Percentiles rank a stretch among this genome's conserved stretches.
Conservation (phyloP, 2,113 vertebrate genomes). For the Thomomys bottae region DNA sequence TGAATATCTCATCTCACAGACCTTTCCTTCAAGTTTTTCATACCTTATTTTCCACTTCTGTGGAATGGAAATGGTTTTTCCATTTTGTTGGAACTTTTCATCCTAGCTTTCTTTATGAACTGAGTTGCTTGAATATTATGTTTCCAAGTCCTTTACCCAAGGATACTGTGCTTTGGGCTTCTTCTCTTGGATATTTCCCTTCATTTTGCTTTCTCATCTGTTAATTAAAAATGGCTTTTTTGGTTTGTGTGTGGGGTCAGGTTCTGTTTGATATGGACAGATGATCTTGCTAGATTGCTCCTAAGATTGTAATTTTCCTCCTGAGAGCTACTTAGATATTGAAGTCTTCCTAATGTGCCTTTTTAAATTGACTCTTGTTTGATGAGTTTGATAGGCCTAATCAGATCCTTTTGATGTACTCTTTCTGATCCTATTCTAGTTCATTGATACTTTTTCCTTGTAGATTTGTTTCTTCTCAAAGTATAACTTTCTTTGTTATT, state of each 20-base stretch:
- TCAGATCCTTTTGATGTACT: conserved; percentile 17
- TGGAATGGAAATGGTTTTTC: conserved; percentile 34
- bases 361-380: conserved; percentile 48
- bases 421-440: conserved; percentile 34
- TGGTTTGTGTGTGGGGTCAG: neutral
- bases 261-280: conserved; percentile 31
- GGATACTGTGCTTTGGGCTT: conserved; percentile 32
- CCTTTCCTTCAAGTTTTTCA: conserved; percentile 39
- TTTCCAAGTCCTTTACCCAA: conserved; percentile 40
- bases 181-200: conserved; percentile 35
- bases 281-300: conserved; percentile 43
- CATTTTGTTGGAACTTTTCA: neutral
- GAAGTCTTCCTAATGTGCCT: conserved; percentile 27
- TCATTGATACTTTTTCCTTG: conserved; percentile 53
- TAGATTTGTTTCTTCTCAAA: conserved; percentile 51
- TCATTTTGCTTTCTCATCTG: conserved; percentile 54
- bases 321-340: conserved; percentile 39
- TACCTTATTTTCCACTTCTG: conserved; percentile 33
- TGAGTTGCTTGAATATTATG: conserved; percentile 52
- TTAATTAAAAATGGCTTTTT: conserved; percentile 37
- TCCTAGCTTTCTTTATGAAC: conserved; percentile 52
- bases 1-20: neutral
- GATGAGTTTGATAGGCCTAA: conserved; percentile 41
- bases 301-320: conserved; percentile 34
- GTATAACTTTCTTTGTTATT: conserved; percentile 53